phyloP scores from a whole-genome alignment of 2,797 vertebrate genomes.

The Kryptopterus vitreolus region DNA sequence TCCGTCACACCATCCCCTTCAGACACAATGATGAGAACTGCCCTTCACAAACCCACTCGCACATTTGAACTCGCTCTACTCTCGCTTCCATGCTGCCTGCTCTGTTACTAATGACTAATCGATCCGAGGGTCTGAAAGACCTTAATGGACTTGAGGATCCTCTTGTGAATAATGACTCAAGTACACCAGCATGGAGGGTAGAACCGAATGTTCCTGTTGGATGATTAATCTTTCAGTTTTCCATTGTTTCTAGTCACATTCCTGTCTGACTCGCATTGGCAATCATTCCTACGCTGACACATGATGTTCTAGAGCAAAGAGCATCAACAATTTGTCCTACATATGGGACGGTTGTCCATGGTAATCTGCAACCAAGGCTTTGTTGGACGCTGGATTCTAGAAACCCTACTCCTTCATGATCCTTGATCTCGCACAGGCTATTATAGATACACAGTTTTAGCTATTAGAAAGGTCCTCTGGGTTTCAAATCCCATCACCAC shows the following conservation, averaged over 20 bases:
- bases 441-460: background rate
- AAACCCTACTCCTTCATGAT: background rate
- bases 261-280: background rate
- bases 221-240: constrained; percentile 2
- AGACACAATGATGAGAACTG: constrained; percentile 59
- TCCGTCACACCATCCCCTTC: constrained; percentile 74
- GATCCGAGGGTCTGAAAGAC: background rate
- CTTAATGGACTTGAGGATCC: constrained; percentile 20
- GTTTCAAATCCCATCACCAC: too few species aligned
- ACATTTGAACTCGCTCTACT: background rate
- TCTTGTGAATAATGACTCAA: background rate
- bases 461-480: background rate
- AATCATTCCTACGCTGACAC: background rate
- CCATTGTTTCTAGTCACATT: background rate
- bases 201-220: background rate
- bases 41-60: constrained; percentile 58
- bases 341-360: background rate
- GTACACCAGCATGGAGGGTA: background rate
- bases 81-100: background rate
- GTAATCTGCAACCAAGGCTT: background rate
- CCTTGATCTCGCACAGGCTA: background rate
- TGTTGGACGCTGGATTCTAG: background rate
- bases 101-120: constrained; percentile 7
- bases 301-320: background rate
- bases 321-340: too few species aligned